Evolutionary conservation across 2,888 invertebrate species (phyloP).

Genomic region (Nycteola revayana): DNA sequence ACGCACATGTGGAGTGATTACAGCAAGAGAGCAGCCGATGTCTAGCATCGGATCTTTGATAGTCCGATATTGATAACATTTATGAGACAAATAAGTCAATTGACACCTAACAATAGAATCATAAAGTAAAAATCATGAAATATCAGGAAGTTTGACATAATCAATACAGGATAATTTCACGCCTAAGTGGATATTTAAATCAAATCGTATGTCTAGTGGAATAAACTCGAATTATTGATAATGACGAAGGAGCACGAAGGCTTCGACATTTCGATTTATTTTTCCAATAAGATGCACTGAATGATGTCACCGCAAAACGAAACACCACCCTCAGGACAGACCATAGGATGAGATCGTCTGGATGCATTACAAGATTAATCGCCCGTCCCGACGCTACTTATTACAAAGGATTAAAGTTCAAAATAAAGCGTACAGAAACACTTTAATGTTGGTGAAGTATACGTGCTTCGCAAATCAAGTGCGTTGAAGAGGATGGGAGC

Average conservation of each 20-base stretch:
- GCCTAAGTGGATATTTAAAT: too few relatives aligned
- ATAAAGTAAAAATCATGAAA: too few relatives aligned
- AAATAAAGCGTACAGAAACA: constrained; percentile 33
- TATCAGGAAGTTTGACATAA: too few relatives aligned
- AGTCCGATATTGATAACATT: too few relatives aligned
- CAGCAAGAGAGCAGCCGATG: too few relatives aligned
- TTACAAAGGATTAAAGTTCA: constrained; percentile 46
- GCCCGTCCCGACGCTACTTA: constrained; percentile 36
- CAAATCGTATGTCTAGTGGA: constrained; percentile 49
- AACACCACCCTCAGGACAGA: constrained; percentile 61
- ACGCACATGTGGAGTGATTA: too few relatives aligned
- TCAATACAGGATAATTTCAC: too few relatives aligned
- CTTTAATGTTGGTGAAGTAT: constrained; percentile 38
- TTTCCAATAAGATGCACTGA: constrained; percentile 60
- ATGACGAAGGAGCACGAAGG: constrained; percentile 57
- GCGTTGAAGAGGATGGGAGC: constrained; percentile 73
- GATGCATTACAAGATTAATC: constrained; percentile 40
- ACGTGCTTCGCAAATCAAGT: constrained; percentile 81
- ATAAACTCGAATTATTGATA: constrained; percentile 49
- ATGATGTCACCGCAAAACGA: constrained; percentile 65
- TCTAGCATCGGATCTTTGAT: too few relatives aligned
- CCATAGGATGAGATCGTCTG: constrained; percentile 52
- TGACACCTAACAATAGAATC: too few relatives aligned
- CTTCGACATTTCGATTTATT: constrained; percentile 58
- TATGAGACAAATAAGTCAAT: too few relatives aligned